Evolutionary conservation across 2,113 vertebrate species (phyloP).

Genomic region (Oreotrochilus melanogaster): DNA sequence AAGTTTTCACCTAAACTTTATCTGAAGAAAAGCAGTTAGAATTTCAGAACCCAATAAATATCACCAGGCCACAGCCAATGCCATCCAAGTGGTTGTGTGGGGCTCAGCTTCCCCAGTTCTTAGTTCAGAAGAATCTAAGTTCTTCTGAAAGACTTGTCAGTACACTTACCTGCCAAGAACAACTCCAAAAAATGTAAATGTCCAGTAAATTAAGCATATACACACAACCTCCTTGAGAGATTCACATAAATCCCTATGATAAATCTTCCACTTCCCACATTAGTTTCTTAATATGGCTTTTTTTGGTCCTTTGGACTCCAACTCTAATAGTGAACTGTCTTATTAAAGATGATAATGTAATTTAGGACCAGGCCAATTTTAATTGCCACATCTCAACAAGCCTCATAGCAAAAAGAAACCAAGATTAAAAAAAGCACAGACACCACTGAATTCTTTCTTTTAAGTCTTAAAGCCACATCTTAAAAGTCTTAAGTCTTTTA

Average conservation of each 20-base stretch:
- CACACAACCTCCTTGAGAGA: background rate
- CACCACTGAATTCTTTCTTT: background rate
- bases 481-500: too few species aligned
- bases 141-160: background rate
- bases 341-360: background rate
- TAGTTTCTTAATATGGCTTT: background rate
- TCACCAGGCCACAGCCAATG: background rate
- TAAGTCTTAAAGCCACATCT: background rate
- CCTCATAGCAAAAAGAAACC: background rate
- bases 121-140: background rate
- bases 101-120: background rate
- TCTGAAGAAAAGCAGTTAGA: fast-evolving
- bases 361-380: background rate
- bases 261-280: background rate
- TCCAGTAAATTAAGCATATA: background rate
- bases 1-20: background rate
- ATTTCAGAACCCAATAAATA: background rate
- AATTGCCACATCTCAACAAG: background rate
- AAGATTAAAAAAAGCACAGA: background rate
- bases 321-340: background rate
- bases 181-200: background rate
- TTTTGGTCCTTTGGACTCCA: background rate
- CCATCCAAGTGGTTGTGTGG: fast-evolving
- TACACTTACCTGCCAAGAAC: background rate
- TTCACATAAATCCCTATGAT: background rate